Evolutionary conservation across 2,113 vertebrate species (phyloP).

Genomic region (Nesoenas mayeri): DNA sequence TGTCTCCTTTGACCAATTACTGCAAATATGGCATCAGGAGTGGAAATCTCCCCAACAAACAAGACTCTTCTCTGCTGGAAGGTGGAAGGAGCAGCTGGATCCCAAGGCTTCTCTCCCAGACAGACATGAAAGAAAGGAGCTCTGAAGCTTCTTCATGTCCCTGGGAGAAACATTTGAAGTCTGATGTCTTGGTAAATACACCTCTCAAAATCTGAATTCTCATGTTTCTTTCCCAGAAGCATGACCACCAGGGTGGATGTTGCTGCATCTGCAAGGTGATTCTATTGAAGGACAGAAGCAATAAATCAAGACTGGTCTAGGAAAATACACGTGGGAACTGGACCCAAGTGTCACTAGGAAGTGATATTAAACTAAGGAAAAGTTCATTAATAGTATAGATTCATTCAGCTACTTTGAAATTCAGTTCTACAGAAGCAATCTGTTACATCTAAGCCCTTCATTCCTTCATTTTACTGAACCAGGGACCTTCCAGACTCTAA

Average conservation of each 20-base stretch:
- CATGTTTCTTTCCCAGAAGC: neutral
- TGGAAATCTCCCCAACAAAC: neutral
- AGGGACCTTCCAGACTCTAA: neutral
- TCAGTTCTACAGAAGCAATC: neutral
- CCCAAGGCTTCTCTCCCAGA: neutral
- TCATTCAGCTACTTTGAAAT: neutral
- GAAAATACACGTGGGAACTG: neutral
- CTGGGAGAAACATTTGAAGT: neutral
- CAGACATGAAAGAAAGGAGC: neutral
- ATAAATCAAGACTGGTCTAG: neutral
- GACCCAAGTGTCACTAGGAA: neutral
- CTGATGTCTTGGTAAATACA: neutral
- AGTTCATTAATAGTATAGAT: neutral
- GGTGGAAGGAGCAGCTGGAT: neutral
- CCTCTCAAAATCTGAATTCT: neutral
- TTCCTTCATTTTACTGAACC: neutral
- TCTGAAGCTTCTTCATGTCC: neutral
- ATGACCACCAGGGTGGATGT: accelerated
- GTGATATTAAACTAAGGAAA: neutral
- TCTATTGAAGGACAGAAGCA: neutral
- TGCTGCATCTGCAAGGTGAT: neutral
- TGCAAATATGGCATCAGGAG: neutral
- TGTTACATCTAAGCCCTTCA: neutral
- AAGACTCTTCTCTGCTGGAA: neutral
- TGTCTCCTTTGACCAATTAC: neutral